A percentile compares a stretch with the other conserved stretches of the same genome.
Evolutionary conservation across 2,797 vertebrate genomes (phyloP).

Genomic region (Crenuchus spilurus): DNA sequence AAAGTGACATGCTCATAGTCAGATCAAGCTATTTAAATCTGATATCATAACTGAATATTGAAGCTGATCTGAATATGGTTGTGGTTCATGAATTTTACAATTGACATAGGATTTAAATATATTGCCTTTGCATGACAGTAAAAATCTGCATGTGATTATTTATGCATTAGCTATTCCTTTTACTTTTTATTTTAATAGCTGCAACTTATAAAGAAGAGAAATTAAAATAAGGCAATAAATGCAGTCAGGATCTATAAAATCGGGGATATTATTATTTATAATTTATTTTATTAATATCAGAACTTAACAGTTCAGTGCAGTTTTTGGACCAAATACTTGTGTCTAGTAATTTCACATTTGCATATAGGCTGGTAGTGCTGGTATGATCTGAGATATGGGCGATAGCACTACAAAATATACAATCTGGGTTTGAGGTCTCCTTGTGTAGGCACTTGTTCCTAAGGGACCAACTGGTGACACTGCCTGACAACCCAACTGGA

Average conservation of each 20-base stretch:
- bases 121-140: too few species aligned
- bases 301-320: background rate
- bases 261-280: background rate
- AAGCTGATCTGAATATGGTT: too few species aligned
- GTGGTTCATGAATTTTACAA: too few species aligned
- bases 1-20: too few species aligned
- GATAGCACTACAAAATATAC: slow-evolving; percentile 65
- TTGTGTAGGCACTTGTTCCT: slow-evolving; percentile 66
- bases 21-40: too few species aligned
- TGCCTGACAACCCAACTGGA: slow-evolving; percentile 74
- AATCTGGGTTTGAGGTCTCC: slow-evolving; percentile 68
- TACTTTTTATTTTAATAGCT: too few species aligned
- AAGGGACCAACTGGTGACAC: slow-evolving; percentile 71
- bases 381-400: background rate
- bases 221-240: background rate
- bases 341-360: background rate
- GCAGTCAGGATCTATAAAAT: background rate
- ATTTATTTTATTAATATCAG: background rate
- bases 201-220: background rate
- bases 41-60: too few species aligned
- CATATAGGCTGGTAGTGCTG: background rate
- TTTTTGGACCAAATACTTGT: background rate
- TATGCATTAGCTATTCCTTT: too few species aligned
- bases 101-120: too few species aligned
- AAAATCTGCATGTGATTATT: too few species aligned